Evolutionary conservation across 2,797 vertebrate species (phyloP).

Genomic region (Pelodytes ibericus): DNA sequence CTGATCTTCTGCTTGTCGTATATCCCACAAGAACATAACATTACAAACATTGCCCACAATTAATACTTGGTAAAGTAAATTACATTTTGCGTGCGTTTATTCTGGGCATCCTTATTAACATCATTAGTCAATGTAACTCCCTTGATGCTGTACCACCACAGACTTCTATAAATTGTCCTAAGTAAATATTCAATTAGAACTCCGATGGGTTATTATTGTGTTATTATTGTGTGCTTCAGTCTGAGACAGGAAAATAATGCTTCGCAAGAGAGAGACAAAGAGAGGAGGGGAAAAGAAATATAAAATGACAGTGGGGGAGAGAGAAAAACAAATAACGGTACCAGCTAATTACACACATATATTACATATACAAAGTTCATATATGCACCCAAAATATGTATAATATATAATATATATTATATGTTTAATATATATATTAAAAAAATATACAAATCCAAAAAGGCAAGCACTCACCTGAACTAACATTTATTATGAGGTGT

Average conservation of each 20-base stretch:
- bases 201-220: neutral
- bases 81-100: conserved; percentile 8
- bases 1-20: neutral
- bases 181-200: conserved; percentile 19
- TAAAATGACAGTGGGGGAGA: too few relatives aligned
- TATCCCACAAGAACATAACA: conserved; percentile 3
- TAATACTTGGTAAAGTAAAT: neutral
- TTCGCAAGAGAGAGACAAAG: neutral
- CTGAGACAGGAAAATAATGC: neutral
- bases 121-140: conserved; percentile 14
- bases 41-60: conserved; percentile 8
- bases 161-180: conserved; percentile 3
- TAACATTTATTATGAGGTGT: too few relatives aligned
- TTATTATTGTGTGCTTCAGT: conserved; percentile 5
- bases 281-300: neutral
- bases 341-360: too few relatives aligned
- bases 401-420: too few relatives aligned
- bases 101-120: conserved; percentile 4
- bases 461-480: too few relatives aligned
- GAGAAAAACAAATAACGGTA: neutral
- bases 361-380: too few relatives aligned
- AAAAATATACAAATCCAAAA: too few relatives aligned
- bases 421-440: too few relatives aligned
- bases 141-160: neutral
- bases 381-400: too few relatives aligned